Percentiles rank a stretch among this genome's conserved stretches.
These are phyloP conservation scores for Poecilobothrus nobilitatus DNA, from an alignment of 2,888 invertebrate species.

Conservation along the genomic window DNA sequence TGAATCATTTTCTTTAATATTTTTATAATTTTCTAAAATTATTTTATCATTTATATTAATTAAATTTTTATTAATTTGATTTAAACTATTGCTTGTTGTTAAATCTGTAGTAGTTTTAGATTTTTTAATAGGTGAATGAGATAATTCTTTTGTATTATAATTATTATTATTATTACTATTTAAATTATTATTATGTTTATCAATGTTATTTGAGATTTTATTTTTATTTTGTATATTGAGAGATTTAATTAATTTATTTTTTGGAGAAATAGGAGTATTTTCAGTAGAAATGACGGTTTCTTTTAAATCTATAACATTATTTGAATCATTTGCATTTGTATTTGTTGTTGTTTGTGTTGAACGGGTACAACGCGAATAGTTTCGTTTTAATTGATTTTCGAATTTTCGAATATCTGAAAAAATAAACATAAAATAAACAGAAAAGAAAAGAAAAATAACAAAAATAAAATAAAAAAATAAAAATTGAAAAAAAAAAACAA, in stretches of 20 bases:
- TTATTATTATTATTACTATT: conserved; percentile 1
- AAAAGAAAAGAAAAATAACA: conserved; percentile 18
- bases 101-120: not conserved
- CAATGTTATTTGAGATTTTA: not conserved
- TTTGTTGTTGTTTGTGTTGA: conserved; percentile 23
- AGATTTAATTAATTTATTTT: not conserved
- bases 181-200: too few species aligned
- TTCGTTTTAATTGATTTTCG: conserved; percentile 16
- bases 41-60: not conserved
- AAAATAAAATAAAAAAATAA: conserved; percentile 10
- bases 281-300: not conserved
- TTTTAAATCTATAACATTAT: conserved; percentile 12
- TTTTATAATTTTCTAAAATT: not conserved
- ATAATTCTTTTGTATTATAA: not conserved
- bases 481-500: conserved; percentile 14
- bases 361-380: conserved; percentile 18
- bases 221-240: not conserved
- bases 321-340: conserved; percentile 12
- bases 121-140: not conserved
- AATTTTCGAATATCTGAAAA: conserved; percentile 23
- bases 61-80: not conserved
- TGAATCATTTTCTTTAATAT: not conserved
- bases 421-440: conserved; percentile 23
- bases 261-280: not conserved
- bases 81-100: too few species aligned